These are phyloP conservation scores for Ptilorrhoa leucosticta DNA, from an alignment of 2,113 vertebrate genomes.

Conservation along the genomic window DNA sequence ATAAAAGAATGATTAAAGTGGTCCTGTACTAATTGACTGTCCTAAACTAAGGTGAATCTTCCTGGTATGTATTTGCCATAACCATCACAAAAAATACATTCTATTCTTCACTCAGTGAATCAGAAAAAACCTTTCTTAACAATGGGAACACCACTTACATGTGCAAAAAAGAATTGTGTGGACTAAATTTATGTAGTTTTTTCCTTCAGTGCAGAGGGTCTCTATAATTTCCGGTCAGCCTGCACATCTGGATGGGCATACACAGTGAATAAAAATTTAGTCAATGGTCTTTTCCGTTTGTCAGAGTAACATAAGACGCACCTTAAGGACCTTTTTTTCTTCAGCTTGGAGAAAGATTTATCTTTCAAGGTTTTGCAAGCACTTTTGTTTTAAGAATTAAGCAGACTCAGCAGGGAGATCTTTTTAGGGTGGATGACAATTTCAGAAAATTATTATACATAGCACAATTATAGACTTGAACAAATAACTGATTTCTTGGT, in stretches of 20 bases:
- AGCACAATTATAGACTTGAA: neutral
- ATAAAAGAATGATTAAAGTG: neutral
- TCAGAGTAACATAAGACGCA: neutral
- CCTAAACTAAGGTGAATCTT: neutral
- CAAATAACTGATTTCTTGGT: slow-evolving; percentile 26
- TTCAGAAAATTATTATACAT: neutral
- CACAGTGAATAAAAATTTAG: neutral
- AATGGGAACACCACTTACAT: neutral
- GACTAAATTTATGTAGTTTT: neutral
- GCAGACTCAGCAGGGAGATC: neutral
- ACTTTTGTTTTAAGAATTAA: neutral
- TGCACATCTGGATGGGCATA: neutral
- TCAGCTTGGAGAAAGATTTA: neutral
- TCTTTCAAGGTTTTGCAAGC: neutral
- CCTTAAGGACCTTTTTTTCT: neutral
- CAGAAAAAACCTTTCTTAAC: neutral
- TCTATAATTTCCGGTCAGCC: neutral
- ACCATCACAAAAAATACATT: neutral
- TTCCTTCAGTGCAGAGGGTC: neutral
- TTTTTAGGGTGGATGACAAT: neutral
- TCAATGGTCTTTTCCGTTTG: neutral
- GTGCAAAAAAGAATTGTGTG: neutral
- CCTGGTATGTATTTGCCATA: neutral
- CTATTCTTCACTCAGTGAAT: neutral
- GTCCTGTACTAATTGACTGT: neutral